Percentiles rank a stretch among this genome's conserved stretches.
Conservation (phyloP, 2,888 invertebrate genomes). For the Apodemia mormo region DNA sequence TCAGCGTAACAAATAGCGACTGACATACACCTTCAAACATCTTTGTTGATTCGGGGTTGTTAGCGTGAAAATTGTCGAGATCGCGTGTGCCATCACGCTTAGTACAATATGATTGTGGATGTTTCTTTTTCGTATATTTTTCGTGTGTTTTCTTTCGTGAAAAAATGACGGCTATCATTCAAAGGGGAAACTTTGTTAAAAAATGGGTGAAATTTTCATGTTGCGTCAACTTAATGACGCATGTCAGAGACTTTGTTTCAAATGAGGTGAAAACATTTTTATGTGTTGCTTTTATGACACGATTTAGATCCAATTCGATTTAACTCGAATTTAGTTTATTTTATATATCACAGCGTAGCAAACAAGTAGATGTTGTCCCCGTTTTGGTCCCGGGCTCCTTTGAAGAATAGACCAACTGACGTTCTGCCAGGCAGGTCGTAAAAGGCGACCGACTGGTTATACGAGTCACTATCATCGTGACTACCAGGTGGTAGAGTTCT, state of each 20-base stretch:
- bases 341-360: too few relatives aligned
- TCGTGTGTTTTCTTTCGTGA: slow-evolving; percentile 30
- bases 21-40: slow-evolving; percentile 28
- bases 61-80: slow-evolving; percentile 44
- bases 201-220: slow-evolving; percentile 42
- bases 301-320: slow-evolving; percentile 1
- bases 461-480: too few relatives aligned
- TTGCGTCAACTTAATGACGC: slow-evolving; percentile 56
- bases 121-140: slow-evolving; percentile 40
- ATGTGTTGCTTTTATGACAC: background rate
- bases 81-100: slow-evolving; percentile 47
- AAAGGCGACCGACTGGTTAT: too few relatives aligned
- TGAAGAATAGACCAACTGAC: too few relatives aligned
- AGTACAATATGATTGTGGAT: slow-evolving; percentile 50
- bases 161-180: slow-evolving; percentile 65
- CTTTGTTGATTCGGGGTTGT: slow-evolving; percentile 25
- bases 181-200: slow-evolving; percentile 41
- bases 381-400: too few relatives aligned
- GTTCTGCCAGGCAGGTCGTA: too few relatives aligned
- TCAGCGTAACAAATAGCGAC: slow-evolving; percentile 40
- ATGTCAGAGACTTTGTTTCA: slow-evolving; percentile 53
- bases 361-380: too few relatives aligned
- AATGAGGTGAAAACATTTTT: slow-evolving; percentile 30
- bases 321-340: background rate
- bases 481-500: too few relatives aligned